Base-by-base conservation (phyloP, 2,113 vertebrate genomes). In the Polypterus bichir region DNA sequence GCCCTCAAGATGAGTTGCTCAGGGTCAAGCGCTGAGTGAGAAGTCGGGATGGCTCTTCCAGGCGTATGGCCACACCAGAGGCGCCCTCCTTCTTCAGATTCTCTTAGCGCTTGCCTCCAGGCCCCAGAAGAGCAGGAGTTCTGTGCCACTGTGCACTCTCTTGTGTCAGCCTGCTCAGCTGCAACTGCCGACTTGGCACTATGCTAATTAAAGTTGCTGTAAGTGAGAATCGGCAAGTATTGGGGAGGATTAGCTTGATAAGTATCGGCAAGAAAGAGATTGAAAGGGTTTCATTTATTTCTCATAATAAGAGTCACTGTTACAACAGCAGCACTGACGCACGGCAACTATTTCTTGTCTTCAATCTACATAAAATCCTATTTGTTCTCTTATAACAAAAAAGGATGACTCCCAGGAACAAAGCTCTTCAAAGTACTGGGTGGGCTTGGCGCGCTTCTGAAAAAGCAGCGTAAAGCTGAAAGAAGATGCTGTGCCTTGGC, bases 171-270 rank as follows among this genome's bases (percentile, higher is more conserved):
- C 27, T 27, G 27, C 27, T 27, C 27, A 27, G 27, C 48, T 3
- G 48, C 47, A 49, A 44, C 57, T 63, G 75, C 74, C 75, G 79
- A 79, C 71, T 78, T 80, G 77, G 74, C 72, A 77, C 79, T 86
- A 83, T 86, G 83, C 79, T 88, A 86, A 86, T 86, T 86, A 86
- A 81, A 71, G 76, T 83, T 76, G 80, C 82, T 82, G 75, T 76
- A 76, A 83, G 81, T 81, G 72, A 65, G 78, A 82, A 80, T 80
- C 71, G 81, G 73, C 80, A 54, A 62, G 82, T 77, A 79, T 73
- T 82, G 80, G 79, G 78, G 78, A 75, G 86, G 83, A 88, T 86
- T 86, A 88, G 72, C 68, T 74, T 70, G 83, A 86, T 88, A 86
- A 86, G 78, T 77, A 88, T 85, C 83, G 80, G 76, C 67, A 81